Base-by-base conservation (phyloP, 2,888 invertebrate species). In the Scaptomyza parva region DNA sequence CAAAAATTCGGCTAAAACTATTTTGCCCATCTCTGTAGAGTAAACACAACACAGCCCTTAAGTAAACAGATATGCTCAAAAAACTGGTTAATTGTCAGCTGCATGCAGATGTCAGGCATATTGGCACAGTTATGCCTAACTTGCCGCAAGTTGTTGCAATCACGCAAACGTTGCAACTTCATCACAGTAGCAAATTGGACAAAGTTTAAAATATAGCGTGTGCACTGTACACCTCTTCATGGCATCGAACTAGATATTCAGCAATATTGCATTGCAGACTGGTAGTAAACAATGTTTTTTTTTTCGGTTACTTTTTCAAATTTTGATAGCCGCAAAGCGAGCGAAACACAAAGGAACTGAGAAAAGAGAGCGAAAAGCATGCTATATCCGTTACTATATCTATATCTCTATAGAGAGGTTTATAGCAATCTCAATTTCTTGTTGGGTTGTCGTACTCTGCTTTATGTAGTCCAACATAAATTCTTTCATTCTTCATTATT, bases 391-490 rank as follows among this genome's bases (percentile, higher is more conserved):
- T 55, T 53, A 62, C 72, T 62, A 61, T 76, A 54, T 59, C 70
- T 51, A 55, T 57, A 54, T 59, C 43, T 48, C 18, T 30, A 43
- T 37, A 14, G 26, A 18, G 37, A 24, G 45, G 41, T 59, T 64
- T 60, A 65, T 60, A 60, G 74, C 74, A 74, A 80, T 79, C 81
- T 70, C 68, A 67, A 86, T 79, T 79, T 79, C 76, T 78, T 68
- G 76, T 73, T 76, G 51, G 60, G 58, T 68, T 67, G 63, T 66
- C 72, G 60, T 68, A 66, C 61, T 63, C 33, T 65, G 71, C 84
- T 77, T 75, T 75, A 75, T 75, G 63, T 52, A 59, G 35, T 33
- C 57, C 65, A 47, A 70, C 70, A 74, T 43, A 50, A 60, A 28
- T 55, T 18, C n/a, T 54, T 43, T 52, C 35, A 40, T 47, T 26